A percentile compares a stretch with the other conserved stretches of the same genome.
Evolutionary conservation across 2,797 vertebrate species (phyloP).

Genomic region (Propithecus deckenii): DNA sequence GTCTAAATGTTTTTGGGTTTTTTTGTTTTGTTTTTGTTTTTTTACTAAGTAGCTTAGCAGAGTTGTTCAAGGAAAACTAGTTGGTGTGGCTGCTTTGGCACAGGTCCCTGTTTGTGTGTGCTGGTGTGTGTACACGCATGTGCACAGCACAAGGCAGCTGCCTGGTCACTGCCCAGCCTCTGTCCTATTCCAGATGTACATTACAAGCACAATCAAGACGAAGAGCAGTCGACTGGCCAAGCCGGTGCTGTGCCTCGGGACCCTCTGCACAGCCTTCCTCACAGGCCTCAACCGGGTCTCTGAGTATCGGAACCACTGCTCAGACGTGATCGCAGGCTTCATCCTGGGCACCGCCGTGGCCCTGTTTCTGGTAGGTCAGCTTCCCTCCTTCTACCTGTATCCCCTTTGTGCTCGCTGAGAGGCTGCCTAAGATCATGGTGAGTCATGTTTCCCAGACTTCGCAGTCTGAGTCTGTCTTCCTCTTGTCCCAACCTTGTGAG

Average conservation of each 20-base stretch:
- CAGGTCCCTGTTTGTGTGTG: fast-evolving
- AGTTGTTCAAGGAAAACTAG: not conserved
- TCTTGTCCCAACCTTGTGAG: not conserved
- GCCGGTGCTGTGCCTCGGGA: constrained; percentile 95
- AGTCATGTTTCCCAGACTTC: not conserved
- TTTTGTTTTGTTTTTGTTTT: no score
- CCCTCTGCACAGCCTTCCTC: constrained; percentile 96
- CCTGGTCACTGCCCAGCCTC: not conserved
- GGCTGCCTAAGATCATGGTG: fast-evolving
- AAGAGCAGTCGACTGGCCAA: constrained; percentile 98
- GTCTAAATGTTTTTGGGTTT: not conserved
- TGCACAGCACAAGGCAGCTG: not conserved
- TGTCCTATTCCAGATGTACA: constrained; percentile 93
- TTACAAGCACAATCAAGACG: constrained; percentile 99
- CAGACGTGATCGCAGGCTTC: constrained; percentile 96
- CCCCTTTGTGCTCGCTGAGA: not conserved
- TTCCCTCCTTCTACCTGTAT: not conserved
- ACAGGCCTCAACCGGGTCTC: constrained; percentile 97
- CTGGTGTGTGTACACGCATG: fast-evolving
- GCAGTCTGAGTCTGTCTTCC: not conserved
- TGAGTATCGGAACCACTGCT: constrained; percentile 98
- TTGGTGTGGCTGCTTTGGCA: not conserved
- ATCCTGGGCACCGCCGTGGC: constrained; percentile 94
- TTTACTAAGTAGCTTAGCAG: not conserved
- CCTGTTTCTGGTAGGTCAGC: constrained; percentile 93